Evolutionary conservation across 2,797 vertebrate genomes (phyloP), one percentile per base, ranked within the genome.

Genomic region (Pangasius sanitwongsei): DNA sequence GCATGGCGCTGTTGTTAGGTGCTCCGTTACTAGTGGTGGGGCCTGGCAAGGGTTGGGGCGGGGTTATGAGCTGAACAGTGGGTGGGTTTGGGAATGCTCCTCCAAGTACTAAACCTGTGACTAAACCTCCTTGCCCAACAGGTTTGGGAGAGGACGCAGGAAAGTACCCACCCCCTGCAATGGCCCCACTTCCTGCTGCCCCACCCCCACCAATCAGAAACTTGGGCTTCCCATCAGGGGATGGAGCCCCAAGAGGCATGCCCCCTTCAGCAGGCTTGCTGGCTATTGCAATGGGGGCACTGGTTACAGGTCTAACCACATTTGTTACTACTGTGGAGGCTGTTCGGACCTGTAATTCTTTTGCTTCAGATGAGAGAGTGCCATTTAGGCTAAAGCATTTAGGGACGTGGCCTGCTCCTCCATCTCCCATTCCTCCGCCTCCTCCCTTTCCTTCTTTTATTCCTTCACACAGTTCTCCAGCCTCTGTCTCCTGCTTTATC

Each of bases 301-400:
- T 97, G 94, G 95, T 95, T 50, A 97, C 94, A 18, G 97, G 97
- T 20, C 95, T 96, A 1, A 97, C 96, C 90, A 97, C 97, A 0
- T 95, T 97, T 92, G 97, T 97, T 91, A 97, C 97, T 85, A 95
- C 92, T 0, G 97, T 97, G 86, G 97, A 94, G 0, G 97, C 96
- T 55, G 95, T 93, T 74, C 95, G 95, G 87, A 93, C 83, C 15
- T 83, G 65, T 25, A 87, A 85, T 9, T 6, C 61, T 86, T 61
- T 88, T 9, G 81, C 31, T 25, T 89, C 88, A 63, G 84, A 72
- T 8, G 86, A 28, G 8, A 92, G 63, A 25, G 89, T 87, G 37
- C 92, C 50, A 84, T 91, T 94, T 65, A 85, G 2, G 85, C 74
- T 69, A 85, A 91, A 13, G 88, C 6, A 0, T 91, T 92, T 87